A percentile compares a stretch with the other conserved stretches of the same genome.
These are phyloP conservation scores for Archips xylosteana DNA, from an alignment of 2,888 invertebrate species.

Conservation along the genomic window DNA sequence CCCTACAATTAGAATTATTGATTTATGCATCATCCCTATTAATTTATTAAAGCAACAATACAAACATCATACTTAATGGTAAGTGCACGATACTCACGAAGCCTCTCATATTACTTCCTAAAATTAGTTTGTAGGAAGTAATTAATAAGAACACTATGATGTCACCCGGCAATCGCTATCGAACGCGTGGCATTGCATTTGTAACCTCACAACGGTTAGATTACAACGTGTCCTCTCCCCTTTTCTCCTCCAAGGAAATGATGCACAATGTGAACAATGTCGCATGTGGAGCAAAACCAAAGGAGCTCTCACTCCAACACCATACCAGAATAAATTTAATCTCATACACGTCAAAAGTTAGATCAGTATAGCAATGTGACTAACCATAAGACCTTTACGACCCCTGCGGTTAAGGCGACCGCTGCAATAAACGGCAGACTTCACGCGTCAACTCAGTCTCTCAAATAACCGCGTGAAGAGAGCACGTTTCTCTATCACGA, in stretches of 20 bases:
- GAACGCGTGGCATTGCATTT: constrained; percentile 2
- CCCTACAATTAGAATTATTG: not conserved
- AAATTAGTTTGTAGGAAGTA: constrained; percentile 14
- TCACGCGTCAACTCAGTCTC: constrained; percentile 41
- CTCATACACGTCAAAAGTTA: not conserved
- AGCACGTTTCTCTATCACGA: constrained; percentile 16
- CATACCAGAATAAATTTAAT: constrained; percentile 3
- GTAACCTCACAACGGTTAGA: constrained; percentile 25
- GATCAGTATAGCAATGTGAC: not conserved
- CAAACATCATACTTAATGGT: constrained; percentile 3
- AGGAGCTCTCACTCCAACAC: not conserved
- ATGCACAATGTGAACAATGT: constrained; percentile 39
- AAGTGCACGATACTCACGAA: constrained; percentile 1
- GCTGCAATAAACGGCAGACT: constrained; percentile 28
- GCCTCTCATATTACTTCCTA: not conserved
- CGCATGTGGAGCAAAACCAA: constrained; percentile 39
- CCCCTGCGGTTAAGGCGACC: constrained; percentile 25
- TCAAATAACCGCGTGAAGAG: constrained; percentile 30
- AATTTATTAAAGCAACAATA: not conserved
- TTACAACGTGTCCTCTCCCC: constrained; percentile 42
- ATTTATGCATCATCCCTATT: not conserved
- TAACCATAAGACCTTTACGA: constrained; percentile 35
- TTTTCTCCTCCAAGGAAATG: constrained; percentile 44
- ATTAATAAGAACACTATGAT: constrained; percentile 22
- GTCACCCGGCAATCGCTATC: constrained; percentile 26